Evolutionary conservation across 2,888 invertebrate genomes (phyloP), one percentile per base, ranked within the genome.

Genomic region (Tanytarsus gracilentus): DNA sequence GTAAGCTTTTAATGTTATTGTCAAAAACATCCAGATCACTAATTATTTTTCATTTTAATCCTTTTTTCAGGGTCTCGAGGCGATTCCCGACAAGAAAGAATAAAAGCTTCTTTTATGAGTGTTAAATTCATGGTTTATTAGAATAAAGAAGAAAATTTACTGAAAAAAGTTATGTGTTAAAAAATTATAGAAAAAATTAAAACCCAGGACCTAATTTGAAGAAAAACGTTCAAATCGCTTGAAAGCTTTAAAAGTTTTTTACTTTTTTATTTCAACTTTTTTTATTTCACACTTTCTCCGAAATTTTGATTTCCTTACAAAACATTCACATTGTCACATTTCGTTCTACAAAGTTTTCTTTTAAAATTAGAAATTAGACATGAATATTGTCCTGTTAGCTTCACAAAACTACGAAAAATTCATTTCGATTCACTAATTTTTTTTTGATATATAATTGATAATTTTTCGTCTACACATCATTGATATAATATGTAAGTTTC

Each of bases 1-100:
- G 82, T 82, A 71, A 77, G 78, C 68, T 63, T 65, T 26, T 44
- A 18, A 7, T 23, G 5, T 23, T 9, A 5, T 18, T 44, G 18
- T 33, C n/a, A 33, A 7, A 44, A 36, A 6, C 14, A 30, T 30
- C 3, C n/a, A 30, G n/a, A 36, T 23, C 11, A 44, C 8, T 51
- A 39, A 62, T 59, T 30, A 55, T 33, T 49, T 44, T 62, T 65
- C 62, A 60, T 66, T 63, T 66, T 67, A 40, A 9, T 40, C 11
- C 5, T 65, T 62, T 62, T 78, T 79, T 62, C 74, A 78, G 82
- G 82, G 82, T 11, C 73, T 84, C 66, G 79, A 82, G 52, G 62
- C 73, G 44, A 77, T 83, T 67, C 77, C 79, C 52, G 81, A 82
- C 71, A 68, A 74, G 63, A 68, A 51, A 51, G 14, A 29, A 18